phyloP scores from a whole-genome alignment of 2,113 vertebrate genomes.

The Dermatemys mawii region DNA sequence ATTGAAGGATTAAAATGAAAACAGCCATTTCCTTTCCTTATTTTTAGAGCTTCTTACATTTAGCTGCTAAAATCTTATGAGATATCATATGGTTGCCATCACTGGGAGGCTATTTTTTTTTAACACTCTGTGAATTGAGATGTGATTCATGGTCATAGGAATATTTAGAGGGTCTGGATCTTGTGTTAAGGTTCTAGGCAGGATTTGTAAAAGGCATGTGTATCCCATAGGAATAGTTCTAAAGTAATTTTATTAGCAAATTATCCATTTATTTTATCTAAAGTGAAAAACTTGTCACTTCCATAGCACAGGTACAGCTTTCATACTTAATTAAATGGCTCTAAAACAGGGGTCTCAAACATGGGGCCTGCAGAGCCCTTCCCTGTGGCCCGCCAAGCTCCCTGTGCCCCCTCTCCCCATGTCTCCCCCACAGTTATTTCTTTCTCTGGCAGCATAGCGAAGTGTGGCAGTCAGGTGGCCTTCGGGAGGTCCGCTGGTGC shows the following conservation, averaged over 20 bases:
- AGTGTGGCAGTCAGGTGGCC: no score
- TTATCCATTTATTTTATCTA: not conserved
- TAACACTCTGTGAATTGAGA: not conserved
- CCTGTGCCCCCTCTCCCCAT: no score
- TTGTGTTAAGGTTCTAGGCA: not conserved
- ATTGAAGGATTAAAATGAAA: constrained; percentile 59
- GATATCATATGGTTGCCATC: not conserved
- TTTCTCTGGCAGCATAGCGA: no score
- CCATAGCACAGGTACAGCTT: not conserved
- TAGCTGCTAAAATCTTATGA: not conserved
- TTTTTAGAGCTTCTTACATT: not conserved
- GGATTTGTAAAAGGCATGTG: not conserved
- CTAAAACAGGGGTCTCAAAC: no score
- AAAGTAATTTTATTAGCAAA: not conserved
- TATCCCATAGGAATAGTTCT: not conserved
- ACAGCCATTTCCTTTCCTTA: not conserved
- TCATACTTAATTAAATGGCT: not conserved
- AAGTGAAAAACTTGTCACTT: not conserved
- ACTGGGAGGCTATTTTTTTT: constrained; percentile 30
- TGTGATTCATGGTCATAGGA: not conserved
- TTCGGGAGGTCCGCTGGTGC: no score
- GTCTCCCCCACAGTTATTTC: no score
- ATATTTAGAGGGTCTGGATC: constrained; percentile 8
- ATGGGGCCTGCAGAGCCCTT: no score
- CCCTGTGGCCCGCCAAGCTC: no score